Percentiles rank a stretch among this genome's conserved stretches.
Conservation (phyloP, 2,888 invertebrate species). For the Altica lythri region DNA sequence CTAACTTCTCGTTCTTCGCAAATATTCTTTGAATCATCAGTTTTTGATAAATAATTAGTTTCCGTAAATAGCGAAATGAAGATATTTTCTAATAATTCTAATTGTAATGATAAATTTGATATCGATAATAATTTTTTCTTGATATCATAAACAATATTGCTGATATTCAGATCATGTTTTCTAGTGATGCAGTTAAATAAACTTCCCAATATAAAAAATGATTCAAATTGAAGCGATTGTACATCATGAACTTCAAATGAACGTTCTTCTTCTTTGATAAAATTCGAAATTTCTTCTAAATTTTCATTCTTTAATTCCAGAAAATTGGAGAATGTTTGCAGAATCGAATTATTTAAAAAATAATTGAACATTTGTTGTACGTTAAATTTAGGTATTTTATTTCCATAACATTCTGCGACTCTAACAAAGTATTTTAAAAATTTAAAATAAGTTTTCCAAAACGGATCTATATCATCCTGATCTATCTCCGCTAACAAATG, state of each 20-base stretch:
- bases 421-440: slow-evolving; percentile 45
- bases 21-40: slow-evolving; percentile 58
- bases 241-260: slow-evolving; percentile 26
- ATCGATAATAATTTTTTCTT: slow-evolving; percentile 36
- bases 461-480: slow-evolving; percentile 39
- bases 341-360: slow-evolving; percentile 36
- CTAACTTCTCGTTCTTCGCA: slow-evolving; percentile 66
- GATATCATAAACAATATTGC: slow-evolving; percentile 26
- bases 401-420: slow-evolving; percentile 45
- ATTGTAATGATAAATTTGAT: slow-evolving; percentile 47
- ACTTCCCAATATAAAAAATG: slow-evolving; percentile 33
- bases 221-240: slow-evolving; percentile 31
- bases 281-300: slow-evolving; percentile 36
- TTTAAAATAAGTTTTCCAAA: slow-evolving; percentile 46
- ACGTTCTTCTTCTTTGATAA: slow-evolving; percentile 38
- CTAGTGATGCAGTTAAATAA: slow-evolving; percentile 32
- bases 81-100: slow-evolving; percentile 73
- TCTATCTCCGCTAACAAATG: slow-evolving; percentile 33
- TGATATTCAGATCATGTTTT: slow-evolving; percentile 27
- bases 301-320: slow-evolving; percentile 38
- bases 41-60: slow-evolving; percentile 21
- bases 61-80: slow-evolving; percentile 64
- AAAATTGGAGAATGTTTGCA: slow-evolving; percentile 44
- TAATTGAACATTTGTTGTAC: slow-evolving; percentile 36
- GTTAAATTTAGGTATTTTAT: slow-evolving; percentile 25